Evolutionary conservation across 2,797 vertebrate species (phyloP), one percentile per base, ranked within the genome.

Genomic region (Sandelia bainsii): DNA sequence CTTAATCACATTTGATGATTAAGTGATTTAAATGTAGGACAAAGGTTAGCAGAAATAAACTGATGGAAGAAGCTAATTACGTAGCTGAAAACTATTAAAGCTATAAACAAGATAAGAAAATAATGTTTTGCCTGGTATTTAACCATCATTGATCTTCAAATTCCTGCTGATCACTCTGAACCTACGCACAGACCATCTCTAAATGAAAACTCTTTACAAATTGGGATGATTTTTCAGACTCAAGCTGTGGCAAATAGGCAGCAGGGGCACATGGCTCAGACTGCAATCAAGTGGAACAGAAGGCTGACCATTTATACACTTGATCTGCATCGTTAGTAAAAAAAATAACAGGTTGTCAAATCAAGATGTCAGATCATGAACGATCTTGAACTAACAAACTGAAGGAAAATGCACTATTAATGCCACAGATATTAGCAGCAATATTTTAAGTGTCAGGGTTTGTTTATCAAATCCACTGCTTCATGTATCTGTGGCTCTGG

Each of bases 271-370:
- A 23, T 6, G 17, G 29, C n/a, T 53, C n/a, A 4, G 50, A 27
- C 16, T 13, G 44, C 32, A 73, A 70, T 62, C 23, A 46, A 64
- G 62, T 27, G 32, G 29, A 79, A 34, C 37, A 57, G 11, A 57
- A 13, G n/a, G 22, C 57, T 48, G 22, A 52, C 25, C 20, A 16
- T 62, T 78, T 34, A 53, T 23, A 63, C 53, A 22, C 23, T 40
- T 8, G 2, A 25, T 56, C 50, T 51, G 52, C 20, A 19, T 22
- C 29, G 5, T 45, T 37, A 58, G 29, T 11, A 39, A 39, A 39
- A 39, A 39, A 73, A 80, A 75, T 59, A 76, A 22, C 75, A 61
- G 49, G 44, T n/a, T 74, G 69, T 81, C 66, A 80, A 23, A 74
- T 75, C 27, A 62, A 46, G 46, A 29, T 59, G 53, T 63, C 44